Conservation (phyloP, 2,797 vertebrate species). For the Merluccius polli region DNA sequence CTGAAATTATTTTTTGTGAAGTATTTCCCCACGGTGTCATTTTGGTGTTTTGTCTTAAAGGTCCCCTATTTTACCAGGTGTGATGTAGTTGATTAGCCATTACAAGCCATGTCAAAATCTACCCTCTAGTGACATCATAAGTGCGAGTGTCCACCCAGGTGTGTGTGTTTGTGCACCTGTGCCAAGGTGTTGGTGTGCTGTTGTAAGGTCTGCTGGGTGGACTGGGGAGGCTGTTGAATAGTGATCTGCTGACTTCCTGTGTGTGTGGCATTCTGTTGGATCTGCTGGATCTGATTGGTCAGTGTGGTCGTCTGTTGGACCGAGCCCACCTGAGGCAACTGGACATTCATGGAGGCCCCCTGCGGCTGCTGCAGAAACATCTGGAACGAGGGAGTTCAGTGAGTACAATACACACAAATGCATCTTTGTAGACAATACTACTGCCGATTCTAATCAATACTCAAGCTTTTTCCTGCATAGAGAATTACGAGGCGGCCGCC, state of each 20-base stretch:
- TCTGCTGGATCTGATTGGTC: constrained; percentile 84
- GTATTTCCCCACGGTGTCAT: not conserved
- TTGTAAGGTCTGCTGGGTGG: constrained; percentile 60
- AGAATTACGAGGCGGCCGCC: too few species aligned
- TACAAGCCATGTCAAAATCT: too few species aligned
- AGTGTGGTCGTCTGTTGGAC: constrained; percentile 76
- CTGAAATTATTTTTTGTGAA: not conserved
- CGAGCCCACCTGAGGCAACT: constrained; percentile 81
- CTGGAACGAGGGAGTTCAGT: constrained; percentile 55
- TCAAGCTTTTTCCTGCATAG: too few species aligned
- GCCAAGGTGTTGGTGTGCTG: constrained; percentile 57
- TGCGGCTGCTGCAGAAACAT: constrained; percentile 88
- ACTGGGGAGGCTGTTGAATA: constrained; percentile 65
- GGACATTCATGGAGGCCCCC: constrained; percentile 81
- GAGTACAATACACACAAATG: not conserved
- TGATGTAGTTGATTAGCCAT: too few species aligned
- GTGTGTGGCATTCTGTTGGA: constrained; percentile 71
- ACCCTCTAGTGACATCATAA: too few species aligned
- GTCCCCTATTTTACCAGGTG: too few species aligned
- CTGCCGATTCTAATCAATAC: not conserved
- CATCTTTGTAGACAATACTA: not conserved
- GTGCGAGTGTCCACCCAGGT: too few species aligned
- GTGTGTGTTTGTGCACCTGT: constrained; percentile 60
- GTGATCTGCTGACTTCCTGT: constrained; percentile 78
- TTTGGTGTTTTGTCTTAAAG: not conserved